Conservation (phyloP, 2,888 invertebrate genomes). For the Leptopilina myrica region DNA sequence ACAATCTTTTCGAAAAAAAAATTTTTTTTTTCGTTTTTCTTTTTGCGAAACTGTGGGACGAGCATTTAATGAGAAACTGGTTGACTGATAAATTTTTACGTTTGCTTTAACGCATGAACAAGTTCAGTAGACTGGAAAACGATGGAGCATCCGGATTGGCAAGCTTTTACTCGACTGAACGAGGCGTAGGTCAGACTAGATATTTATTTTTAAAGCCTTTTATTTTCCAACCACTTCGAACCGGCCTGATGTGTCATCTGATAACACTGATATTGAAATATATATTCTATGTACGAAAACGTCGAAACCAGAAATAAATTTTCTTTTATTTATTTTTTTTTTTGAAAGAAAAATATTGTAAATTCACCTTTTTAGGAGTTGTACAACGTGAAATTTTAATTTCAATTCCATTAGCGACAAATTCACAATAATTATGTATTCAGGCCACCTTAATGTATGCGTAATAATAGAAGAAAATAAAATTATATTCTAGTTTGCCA, state of each 20-base stretch:
- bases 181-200: conserved; percentile 8
- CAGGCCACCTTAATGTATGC: no score
- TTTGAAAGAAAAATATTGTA: no score
- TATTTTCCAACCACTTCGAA: conserved; percentile 1
- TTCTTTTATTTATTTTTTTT: no score
- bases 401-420: no score
- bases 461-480: no score
- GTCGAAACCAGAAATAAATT: no score
- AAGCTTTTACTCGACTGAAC: conserved; percentile 1
- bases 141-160: conserved; percentile 15
- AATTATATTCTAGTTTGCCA: no score
- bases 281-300: neutral
- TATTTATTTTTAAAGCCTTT: neutral
- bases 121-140: neutral
- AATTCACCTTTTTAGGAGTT: no score
- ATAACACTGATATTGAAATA: conserved; percentile 1
- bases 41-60: neutral
- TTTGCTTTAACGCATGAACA: conserved; percentile 4
- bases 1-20: neutral
- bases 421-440: no score
- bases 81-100: conserved; percentile 13
- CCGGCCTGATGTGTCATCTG: neutral
- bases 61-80: conserved; percentile 9
- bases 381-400: no score
- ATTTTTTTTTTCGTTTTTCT: neutral